Evolutionary conservation across 2,797 vertebrate species (phyloP).

Genomic region (Myiotriccus ornatus): DNA sequence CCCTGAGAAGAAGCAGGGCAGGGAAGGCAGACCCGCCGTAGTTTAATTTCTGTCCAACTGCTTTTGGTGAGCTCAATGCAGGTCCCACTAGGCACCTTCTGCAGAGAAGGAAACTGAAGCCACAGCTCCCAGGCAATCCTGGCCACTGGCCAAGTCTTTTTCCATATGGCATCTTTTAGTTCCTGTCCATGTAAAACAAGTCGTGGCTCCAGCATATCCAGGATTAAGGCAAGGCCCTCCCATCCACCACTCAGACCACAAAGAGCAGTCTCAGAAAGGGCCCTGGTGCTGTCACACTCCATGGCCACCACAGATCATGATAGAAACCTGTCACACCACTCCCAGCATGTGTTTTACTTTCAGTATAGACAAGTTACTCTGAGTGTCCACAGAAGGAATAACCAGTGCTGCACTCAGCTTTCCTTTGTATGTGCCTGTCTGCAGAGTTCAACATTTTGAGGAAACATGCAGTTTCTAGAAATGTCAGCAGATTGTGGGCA

Average conservation of each 20-base stretch:
- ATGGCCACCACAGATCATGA: accelerated
- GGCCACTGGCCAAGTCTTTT: neutral
- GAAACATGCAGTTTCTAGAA: neutral
- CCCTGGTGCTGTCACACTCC: neutral
- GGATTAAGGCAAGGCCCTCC: neutral
- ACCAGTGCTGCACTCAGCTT: neutral
- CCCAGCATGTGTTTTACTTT: neutral
- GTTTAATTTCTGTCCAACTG: neutral
- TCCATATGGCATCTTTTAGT: neutral
- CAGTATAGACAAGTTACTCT: neutral
- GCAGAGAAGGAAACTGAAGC: conserved; percentile 35
- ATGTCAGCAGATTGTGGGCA: neutral
- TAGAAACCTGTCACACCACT: neutral
- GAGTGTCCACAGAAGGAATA: neutral
- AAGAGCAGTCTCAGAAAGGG: neutral
- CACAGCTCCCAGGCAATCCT: neutral
- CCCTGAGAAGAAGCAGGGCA: neutral
- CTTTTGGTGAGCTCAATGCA: neutral
- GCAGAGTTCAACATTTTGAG: neutral
- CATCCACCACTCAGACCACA: accelerated
- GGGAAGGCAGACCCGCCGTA: neutral
- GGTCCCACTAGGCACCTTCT: neutral
- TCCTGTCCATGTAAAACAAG: neutral
- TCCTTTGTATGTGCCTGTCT: neutral
- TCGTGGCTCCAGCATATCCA: neutral